These are phyloP conservation scores for Entosphenus tridentatus DNA, from an alignment of 2,113 vertebrate genomes.

Conservation along the genomic window DNA sequence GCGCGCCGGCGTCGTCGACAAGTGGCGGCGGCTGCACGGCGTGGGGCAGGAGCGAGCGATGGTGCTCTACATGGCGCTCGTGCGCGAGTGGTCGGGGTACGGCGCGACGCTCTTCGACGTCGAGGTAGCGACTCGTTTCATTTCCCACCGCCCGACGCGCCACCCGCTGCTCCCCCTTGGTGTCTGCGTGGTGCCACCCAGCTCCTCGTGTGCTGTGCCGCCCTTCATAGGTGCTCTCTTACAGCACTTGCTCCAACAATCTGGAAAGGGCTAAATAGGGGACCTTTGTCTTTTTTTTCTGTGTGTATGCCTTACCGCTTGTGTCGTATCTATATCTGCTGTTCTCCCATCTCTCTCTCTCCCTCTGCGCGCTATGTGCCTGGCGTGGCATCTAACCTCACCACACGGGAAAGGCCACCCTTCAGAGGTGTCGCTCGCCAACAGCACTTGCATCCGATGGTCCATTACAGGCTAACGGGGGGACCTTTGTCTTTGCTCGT, in stretches of 20 bases:
- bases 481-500: background rate
- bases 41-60: constrained; percentile 70
- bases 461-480: background rate
- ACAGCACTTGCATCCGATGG: background rate
- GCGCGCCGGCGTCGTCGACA: constrained; percentile 50
- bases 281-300: background rate
- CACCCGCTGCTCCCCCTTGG: too few relatives aligned
- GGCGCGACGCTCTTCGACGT: constrained; percentile 78
- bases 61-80: constrained; percentile 68
- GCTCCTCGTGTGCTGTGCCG: background rate
- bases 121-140: constrained; percentile 32
- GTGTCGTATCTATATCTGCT: background rate
- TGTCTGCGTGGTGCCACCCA: too few relatives aligned
- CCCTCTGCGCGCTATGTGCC: background rate
- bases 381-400: background rate
- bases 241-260: background rate
- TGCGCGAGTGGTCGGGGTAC: constrained; percentile 82
- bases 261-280: background rate
- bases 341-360: background rate
- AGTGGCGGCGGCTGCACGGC: constrained; percentile 74
- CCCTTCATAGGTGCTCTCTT: background rate
- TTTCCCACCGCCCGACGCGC: too few relatives aligned
- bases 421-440: background rate
- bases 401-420: background rate
- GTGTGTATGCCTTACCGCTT: background rate